Base-by-base conservation (phyloP, 53 echinoderm and acorn worm species). In the Pentamera pediparva region DNA sequence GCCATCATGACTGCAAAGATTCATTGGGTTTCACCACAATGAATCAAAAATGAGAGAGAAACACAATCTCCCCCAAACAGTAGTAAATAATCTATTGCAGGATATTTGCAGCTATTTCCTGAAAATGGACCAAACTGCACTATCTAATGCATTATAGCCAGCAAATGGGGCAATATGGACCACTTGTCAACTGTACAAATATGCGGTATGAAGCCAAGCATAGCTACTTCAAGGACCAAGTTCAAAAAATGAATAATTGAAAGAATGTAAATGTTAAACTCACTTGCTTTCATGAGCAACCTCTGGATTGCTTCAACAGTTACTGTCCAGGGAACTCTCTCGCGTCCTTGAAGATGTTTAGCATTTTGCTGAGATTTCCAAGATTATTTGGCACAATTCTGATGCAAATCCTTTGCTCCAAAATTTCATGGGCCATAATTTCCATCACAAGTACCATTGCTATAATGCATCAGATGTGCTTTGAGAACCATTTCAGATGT, bases 381-480 rank as follows among this genome's bases (percentile, higher is more conserved):
- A n/a, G 3, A 38, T 64, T 9, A 24, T 64, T 15, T 64, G 37
- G 39, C 64, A 64, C 39, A 64, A 64, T 38, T 64, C 64, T 7
- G 37, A 64, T 39, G 41, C 41, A 64, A 39, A 64, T 40, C 24
- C 40, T 54, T 64, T 64, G 64, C 1, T 64, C 22, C 37, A 64
- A 22, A 40, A 24, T 38, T 64, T 39, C 39, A 64, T 22, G 41
- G 64, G 39, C 39, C 26, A 40, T 35, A 64, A 64, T 37, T 64
- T 36, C 27, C 21, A 64, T 35, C 24, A 5, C 32, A 64, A 40
- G 27, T 38, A 37, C n/a, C 21, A 64, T 37, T 39, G 64, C 39
- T 64, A 64, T 5, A 13, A 38, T 35, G 64, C 64, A 64, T 64
- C 64, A 39, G 36, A 64, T 8, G 41, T 4, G 2, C 6, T 64